phyloP scores from a whole-genome alignment of 2,888 invertebrate species.

The Rotaria magnacalcarata region DNA sequence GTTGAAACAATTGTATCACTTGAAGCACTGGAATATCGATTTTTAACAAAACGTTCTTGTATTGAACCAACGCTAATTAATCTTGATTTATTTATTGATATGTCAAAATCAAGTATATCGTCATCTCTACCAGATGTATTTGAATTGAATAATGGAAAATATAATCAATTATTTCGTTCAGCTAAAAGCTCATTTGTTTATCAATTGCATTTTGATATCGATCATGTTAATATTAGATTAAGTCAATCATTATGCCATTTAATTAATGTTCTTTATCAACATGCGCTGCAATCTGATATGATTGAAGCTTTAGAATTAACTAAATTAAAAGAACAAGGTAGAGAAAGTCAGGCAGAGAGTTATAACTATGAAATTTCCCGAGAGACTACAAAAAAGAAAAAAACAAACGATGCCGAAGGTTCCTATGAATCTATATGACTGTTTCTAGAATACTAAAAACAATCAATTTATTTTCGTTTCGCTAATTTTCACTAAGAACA shows the following conservation, averaged over 20 bases:
- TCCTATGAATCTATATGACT: no score
- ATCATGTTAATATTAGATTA: constrained; percentile 14
- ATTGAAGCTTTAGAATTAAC: neutral
- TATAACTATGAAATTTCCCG: no score
- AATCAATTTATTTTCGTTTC: no score
- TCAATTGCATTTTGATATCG: neutral
- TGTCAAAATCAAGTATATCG: neutral
- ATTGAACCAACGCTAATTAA: neutral
- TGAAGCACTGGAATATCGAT: neutral
- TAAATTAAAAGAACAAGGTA: neutral
- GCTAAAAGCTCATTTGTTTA: neutral
- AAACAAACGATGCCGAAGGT: no score
- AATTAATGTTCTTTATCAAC: neutral
- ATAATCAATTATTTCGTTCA: constrained; percentile 25
- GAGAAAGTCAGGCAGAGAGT: no score
- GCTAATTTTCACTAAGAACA: no score
- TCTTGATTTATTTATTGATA: constrained; percentile 10
- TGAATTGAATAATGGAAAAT: neutral
- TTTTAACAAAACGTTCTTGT: constrained; percentile 24
- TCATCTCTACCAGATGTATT: neutral
- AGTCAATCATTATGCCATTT: constrained; percentile 30
- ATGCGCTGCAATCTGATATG: neutral
- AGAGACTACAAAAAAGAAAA: no score
- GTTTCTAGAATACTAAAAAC: no score
- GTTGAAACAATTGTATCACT: neutral